Evolutionary conservation across 2,888 invertebrate genomes (phyloP).

Genomic region (Napeogenes sylphis): DNA sequence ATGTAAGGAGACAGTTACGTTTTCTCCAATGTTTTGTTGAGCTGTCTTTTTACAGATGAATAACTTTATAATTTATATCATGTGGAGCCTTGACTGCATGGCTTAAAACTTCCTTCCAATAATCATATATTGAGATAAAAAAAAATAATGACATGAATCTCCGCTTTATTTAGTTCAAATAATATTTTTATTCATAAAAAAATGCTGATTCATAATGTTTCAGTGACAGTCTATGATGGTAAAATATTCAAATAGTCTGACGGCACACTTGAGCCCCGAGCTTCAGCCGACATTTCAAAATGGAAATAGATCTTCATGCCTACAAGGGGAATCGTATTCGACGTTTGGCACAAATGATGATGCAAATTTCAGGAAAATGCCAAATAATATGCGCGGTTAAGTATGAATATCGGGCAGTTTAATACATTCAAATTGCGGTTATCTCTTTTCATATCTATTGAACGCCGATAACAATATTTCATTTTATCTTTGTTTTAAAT

Average conservation of each 20-base stretch:
- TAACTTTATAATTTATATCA: not conserved
- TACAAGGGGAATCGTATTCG: slow-evolving; percentile 64
- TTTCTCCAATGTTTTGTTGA: not conserved
- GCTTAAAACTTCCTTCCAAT: not conserved
- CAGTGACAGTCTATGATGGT: slow-evolving; percentile 53
- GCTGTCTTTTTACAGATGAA: not conserved
- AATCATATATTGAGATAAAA: not conserved
- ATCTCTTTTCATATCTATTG: slow-evolving; percentile 17
- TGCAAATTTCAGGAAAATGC: slow-evolving; percentile 59
- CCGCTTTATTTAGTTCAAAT: slow-evolving; percentile 3
- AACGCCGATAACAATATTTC: not conserved
- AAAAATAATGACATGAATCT: not conserved
- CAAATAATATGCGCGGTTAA: slow-evolving; percentile 55
- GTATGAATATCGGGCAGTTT: slow-evolving; percentile 47
- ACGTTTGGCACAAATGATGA: slow-evolving; percentile 64
- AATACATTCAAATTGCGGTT: slow-evolving; percentile 24
- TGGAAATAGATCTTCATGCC: slow-evolving; percentile 66
- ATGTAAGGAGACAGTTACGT: not conserved
- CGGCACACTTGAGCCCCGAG: slow-evolving; percentile 63
- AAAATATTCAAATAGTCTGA: slow-evolving; percentile 73
- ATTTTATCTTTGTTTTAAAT: slow-evolving; percentile 4
- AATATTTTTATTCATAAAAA: slow-evolving; percentile 16
- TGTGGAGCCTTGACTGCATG: not conserved
- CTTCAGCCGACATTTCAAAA: slow-evolving; percentile 65
- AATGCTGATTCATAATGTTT: slow-evolving; percentile 60